Conservation (phyloP, 2,797 vertebrate genomes). For the Megaceryle alcyon region DNA sequence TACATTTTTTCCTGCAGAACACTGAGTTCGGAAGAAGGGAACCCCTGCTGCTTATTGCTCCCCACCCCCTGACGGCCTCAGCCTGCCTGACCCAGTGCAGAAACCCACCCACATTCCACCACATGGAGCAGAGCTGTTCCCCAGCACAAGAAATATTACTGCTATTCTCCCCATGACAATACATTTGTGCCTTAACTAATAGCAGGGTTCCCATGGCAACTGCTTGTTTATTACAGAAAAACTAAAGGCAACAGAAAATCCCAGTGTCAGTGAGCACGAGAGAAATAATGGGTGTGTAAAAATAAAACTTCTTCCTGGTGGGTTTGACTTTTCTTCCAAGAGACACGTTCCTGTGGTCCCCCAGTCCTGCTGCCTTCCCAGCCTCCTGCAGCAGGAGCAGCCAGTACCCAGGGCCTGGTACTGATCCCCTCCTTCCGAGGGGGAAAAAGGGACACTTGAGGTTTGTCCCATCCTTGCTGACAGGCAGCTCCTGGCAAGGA, state of each 20-base stretch:
- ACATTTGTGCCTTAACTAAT: slow-evolving; percentile 57
- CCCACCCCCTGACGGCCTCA: rapidly evolving
- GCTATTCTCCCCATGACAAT: slow-evolving; percentile 37
- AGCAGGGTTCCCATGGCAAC: slow-evolving; percentile 65
- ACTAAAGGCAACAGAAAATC: slow-evolving; percentile 15
- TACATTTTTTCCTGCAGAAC: neutral
- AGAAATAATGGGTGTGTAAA: neutral
- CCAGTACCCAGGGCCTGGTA: neutral
- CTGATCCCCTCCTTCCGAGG: neutral
- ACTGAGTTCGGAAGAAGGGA: neutral
- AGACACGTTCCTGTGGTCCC: neutral
- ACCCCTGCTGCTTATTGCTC: neutral
- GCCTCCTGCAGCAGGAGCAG: neutral
- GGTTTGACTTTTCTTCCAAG: neutral
- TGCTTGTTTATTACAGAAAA: slow-evolving; percentile 52
- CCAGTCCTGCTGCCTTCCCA: neutral
- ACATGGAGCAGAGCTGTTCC: slow-evolving; percentile 22
- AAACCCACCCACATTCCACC: slow-evolving; percentile 48
- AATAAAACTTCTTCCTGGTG: slow-evolving; percentile 33
- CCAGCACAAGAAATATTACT: neutral
- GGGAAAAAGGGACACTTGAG: neutral
- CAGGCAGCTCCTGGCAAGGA: neutral
- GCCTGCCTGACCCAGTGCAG: neutral
- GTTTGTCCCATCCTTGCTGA: neutral
- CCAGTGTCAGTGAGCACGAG: neutral